Percentiles rank a stretch among this genome's conserved stretches.
These are phyloP conservation scores for Sphinx pinastri DNA, from an alignment of 2,888 invertebrate species.

Conservation along the genomic window DNA sequence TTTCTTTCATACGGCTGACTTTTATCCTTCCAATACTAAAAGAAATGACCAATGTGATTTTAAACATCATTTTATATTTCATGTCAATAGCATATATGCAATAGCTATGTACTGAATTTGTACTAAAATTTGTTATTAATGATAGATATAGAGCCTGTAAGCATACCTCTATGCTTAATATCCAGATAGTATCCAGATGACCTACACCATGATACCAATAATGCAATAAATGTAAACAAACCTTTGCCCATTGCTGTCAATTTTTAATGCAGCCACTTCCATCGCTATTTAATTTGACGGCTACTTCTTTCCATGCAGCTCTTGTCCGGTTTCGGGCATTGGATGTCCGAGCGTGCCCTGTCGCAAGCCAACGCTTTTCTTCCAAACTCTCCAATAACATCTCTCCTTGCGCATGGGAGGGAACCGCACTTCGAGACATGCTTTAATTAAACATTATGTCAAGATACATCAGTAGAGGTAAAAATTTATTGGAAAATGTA, in stretches of 20 bases:
- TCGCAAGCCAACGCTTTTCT: too few species aligned
- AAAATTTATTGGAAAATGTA: background rate
- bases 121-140: background rate
- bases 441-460: background rate
- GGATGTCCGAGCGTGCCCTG: too few species aligned
- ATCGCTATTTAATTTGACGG: background rate
- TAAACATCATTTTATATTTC: background rate
- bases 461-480: background rate
- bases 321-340: too few species aligned
- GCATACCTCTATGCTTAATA: too few species aligned
- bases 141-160: background rate
- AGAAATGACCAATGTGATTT: background rate
- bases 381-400: background rate
- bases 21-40: slow-evolving; percentile 5
- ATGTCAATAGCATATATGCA: background rate
- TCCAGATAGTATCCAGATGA: too few species aligned
- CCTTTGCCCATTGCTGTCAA: background rate
- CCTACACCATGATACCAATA: background rate
- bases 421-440: background rate
- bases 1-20: background rate
- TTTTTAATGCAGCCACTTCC: slow-evolving; percentile 3
- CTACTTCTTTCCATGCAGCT: too few species aligned
- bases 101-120: background rate
- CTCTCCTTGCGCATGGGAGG: background rate
- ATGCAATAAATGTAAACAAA: slow-evolving; percentile 1